Base-by-base conservation (phyloP, 2,888 invertebrate genomes). In the Cryptocheilus praepositus region DNA sequence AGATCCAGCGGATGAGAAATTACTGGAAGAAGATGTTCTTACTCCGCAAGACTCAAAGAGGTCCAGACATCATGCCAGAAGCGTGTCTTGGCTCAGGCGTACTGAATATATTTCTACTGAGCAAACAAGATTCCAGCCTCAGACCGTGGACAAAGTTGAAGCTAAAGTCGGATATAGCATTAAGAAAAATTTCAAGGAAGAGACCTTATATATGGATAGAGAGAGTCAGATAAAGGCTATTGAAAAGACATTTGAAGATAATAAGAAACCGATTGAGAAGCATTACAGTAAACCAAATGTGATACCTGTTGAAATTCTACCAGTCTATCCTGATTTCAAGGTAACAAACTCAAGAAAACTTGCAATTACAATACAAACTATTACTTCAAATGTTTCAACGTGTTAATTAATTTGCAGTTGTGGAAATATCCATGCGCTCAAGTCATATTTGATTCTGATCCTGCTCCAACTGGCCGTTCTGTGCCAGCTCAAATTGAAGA, bases 61-160 rank as follows among this genome's bases (percentile, higher is more conserved):
- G 76, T 98, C 98, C 0, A 92, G 96, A 7, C 98, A 98, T 90
- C 99, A 99, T 91, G 97, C 97, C 0, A 95, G 96, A 76, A 96
- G 95, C 86, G 99, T 99, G 0, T 98, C 99, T 0, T 99, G 99
- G 99, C 92, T 99, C 86, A 93, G 99, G 61, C 94, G 98, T 79
- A 99, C 99, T 0, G 99, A 99, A 89, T 99, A 99, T 85, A 99
- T 99, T 84, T 98, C 98, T 3, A 98, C 99, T 46, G 99, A 99
- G 90, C 98, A 97, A 89, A 99, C 98, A 19, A 92, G 99, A 73
- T 99, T 98, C 89, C 98, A 98, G 87, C 97, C 98, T 18, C 96
- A 96, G 88, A 95, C 96, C 77, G 95, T 96, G 92, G 98, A 99
- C 86, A 98, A 98, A 91, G 97, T 98, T 86, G 99, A 99, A 91